A percentile compares a stretch with the other conserved stretches of the same genome.
Evolutionary conservation across 2,797 vertebrate species (phyloP).

Genomic region (Sebastes reedi): DNA sequence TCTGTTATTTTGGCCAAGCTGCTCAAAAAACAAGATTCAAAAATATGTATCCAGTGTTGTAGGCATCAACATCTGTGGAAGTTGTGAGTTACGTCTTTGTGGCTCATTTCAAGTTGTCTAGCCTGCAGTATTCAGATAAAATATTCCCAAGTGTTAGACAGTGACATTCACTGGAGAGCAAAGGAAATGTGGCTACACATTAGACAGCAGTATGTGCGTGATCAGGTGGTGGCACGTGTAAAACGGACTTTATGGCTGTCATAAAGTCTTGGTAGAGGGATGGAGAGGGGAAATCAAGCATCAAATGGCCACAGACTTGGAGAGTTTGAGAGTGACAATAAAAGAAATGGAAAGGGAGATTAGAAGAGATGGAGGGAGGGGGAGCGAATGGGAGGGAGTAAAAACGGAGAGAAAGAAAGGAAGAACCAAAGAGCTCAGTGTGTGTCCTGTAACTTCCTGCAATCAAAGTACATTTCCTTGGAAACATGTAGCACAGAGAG

Average conservation of each 20-base stretch:
- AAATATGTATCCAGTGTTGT: conserved; percentile 5
- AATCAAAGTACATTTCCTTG: conserved; percentile 53
- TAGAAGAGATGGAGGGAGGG: conserved; percentile 10
- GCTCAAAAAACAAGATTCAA: conserved; percentile 43
- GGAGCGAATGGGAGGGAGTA: not conserved
- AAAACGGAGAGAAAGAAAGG: conserved; percentile 15
- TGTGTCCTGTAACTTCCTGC: conserved; percentile 44
- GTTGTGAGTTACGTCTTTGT: not conserved
- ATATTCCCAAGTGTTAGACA: conserved; percentile 11
- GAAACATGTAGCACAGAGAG: conserved; percentile 39
- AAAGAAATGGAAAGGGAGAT: conserved; percentile 60
- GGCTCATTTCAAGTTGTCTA: conserved; percentile 29
- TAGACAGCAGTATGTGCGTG: conserved; percentile 46
- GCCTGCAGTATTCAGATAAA: conserved; percentile 19
- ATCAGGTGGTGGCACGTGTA: conserved; percentile 51
- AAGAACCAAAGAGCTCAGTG: not conserved
- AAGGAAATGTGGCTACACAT: conserved; percentile 36
- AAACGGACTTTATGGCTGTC: conserved; percentile 61
- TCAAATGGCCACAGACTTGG: conserved; percentile 55
- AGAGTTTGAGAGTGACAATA: conserved; percentile 52
- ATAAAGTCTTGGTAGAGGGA: conserved; percentile 59
- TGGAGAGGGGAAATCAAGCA: conserved; percentile 51
- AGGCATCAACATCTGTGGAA: conserved; percentile 44
- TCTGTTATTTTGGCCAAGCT: conserved; percentile 72
- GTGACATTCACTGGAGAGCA: conserved; percentile 31